Conservation (phyloP, 37 sponge, comb jelly and placozoan genomes). For the Agelas oroides region DNA sequence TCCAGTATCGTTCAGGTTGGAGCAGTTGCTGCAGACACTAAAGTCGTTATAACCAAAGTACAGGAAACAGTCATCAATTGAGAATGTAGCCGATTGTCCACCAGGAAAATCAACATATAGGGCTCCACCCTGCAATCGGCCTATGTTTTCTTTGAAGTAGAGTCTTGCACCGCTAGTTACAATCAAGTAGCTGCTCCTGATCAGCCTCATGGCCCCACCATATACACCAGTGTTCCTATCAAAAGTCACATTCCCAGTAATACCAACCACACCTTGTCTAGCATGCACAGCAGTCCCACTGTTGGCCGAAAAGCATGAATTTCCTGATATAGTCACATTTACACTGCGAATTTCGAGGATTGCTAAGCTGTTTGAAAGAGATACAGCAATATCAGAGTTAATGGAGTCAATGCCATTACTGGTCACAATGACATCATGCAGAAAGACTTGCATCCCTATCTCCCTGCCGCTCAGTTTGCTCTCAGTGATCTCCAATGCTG, state of each 20-base stretch:
- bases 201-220: constrained; percentile 16
- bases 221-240: constrained; percentile 6
- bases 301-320: not conserved
- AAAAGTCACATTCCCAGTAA: not conserved
- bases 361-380: not conserved
- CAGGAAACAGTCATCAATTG: constrained; percentile 21
- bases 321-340: constrained; percentile 4
- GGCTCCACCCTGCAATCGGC: constrained; percentile 14
- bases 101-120: not conserved
- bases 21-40: not conserved
- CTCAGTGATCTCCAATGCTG: not conserved
- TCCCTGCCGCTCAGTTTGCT: not conserved
- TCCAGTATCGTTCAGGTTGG: not conserved
- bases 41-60: constrained; percentile 26
- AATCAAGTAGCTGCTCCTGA: not conserved
- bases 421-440: not conserved
- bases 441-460: not conserved
- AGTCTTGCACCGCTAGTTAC: not conserved
- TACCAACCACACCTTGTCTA: not conserved
- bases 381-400: not conserved
- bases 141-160: not conserved
- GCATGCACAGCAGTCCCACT: not conserved
- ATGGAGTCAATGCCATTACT: not conserved
- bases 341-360: not conserved
- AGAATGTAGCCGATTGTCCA: not conserved